Evolutionary conservation across 2,113 vertebrate species (phyloP).

Genomic region (Lycocorax pyrrhopterus): DNA sequence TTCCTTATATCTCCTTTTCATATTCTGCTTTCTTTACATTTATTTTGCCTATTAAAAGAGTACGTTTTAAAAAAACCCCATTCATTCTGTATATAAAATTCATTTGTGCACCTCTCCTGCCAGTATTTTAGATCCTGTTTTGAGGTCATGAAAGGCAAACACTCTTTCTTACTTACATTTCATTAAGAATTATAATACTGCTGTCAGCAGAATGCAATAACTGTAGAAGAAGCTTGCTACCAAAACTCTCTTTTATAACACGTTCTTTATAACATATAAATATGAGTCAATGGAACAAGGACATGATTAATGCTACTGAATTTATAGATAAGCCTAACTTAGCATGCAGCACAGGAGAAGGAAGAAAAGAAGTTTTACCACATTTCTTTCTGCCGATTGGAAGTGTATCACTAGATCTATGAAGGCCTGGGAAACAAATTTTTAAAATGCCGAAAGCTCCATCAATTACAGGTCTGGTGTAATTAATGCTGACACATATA

Average conservation of each 20-base stretch:
- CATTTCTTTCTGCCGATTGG: slow-evolving; percentile 29
- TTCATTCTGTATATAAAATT: background rate
- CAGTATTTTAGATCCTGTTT: background rate
- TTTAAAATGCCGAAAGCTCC: slow-evolving; percentile 39
- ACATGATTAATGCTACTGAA: slow-evolving; percentile 31
- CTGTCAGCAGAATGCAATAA: background rate
- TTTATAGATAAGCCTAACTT: slow-evolving; percentile 35
- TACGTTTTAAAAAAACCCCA: rapidly evolving
- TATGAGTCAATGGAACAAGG: slow-evolving; percentile 24
- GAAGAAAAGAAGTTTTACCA: background rate
- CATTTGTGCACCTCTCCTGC: background rate
- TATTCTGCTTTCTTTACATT: background rate
- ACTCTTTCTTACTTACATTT: background rate
- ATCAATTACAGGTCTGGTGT: slow-evolving; percentile 15
- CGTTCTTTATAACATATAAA: background rate
- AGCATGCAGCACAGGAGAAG: background rate
- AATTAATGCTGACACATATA: slow-evolving; percentile 33
- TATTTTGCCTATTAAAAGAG: background rate
- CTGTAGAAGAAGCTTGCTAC: slow-evolving; percentile 20
- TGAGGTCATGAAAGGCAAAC: background rate
- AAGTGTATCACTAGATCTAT: slow-evolving; percentile 21
- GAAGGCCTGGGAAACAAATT: background rate
- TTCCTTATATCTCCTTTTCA: background rate
- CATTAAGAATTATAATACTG: background rate
- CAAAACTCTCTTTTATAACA: background rate